phyloP scores from a whole-genome alignment of 1,140 invertebrate genomes.

The Trichoplusia ni region DNA sequence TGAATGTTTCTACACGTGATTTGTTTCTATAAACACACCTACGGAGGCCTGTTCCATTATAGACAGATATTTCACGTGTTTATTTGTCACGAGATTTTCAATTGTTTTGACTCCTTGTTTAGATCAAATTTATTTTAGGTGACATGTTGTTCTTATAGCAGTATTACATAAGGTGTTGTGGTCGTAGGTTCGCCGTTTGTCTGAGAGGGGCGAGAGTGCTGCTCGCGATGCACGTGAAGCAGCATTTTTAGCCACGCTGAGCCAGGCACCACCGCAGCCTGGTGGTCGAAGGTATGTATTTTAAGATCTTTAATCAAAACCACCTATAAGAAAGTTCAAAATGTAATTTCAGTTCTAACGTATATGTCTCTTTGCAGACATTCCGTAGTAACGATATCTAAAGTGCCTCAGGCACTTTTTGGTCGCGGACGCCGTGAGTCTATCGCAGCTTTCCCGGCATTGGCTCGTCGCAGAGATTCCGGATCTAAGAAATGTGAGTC shows the following conservation, averaged over 20 bases:
- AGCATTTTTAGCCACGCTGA: constrained; percentile 90
- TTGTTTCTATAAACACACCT: too few relatives aligned
- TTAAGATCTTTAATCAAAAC: too few relatives aligned
- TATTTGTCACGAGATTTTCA: too few relatives aligned
- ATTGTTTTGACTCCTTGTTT: too few relatives aligned
- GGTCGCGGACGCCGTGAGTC: constrained; percentile 89
- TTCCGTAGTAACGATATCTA: constrained; percentile 92
- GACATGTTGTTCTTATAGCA: background rate
- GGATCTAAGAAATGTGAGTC: constrained; percentile 71
- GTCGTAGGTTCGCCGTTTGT: constrained; percentile 86
- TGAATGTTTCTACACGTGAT: too few relatives aligned
- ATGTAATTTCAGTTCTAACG: background rate
- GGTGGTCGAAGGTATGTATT: constrained; percentile 83
- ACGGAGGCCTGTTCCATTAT: too few relatives aligned
- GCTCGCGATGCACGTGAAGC: constrained; percentile 87
- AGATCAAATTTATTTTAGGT: too few relatives aligned
- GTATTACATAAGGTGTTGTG: background rate
- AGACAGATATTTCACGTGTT: too few relatives aligned
- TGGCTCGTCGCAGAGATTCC: constrained; percentile 65
- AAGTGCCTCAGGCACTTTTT: constrained; percentile 88
- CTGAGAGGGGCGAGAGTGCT: constrained; percentile 88
- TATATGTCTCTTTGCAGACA: constrained; percentile 80
- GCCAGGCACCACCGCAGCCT: constrained; percentile 86
- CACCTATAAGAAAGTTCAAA: too few relatives aligned
- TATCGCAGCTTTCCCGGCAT: constrained; percentile 87